Conservation (phyloP, 2,797 vertebrate species). For the Hypotaenidia okinawae region DNA sequence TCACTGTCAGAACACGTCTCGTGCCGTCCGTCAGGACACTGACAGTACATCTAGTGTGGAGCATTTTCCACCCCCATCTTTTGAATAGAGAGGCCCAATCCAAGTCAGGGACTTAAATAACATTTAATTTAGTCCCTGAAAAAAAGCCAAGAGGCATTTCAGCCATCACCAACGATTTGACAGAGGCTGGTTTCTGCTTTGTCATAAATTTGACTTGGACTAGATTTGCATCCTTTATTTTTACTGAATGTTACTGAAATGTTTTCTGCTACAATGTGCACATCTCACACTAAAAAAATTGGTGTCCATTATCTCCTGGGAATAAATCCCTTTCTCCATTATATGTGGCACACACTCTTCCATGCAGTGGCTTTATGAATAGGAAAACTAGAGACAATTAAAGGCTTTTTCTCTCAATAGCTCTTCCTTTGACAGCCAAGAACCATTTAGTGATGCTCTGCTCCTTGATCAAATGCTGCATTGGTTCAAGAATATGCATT, state of each 20-base stretch:
- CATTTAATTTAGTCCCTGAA: constrained; percentile 3
- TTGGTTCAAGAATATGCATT: background rate
- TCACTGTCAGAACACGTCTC: background rate
- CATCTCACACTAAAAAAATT: background rate
- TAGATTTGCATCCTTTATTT: background rate
- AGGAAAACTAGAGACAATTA: background rate
- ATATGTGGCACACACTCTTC: background rate
- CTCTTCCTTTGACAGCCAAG: background rate
- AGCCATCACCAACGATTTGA: background rate
- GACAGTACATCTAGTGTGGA: background rate
- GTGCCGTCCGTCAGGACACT: background rate
- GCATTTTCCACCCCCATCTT: background rate
- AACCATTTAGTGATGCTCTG: background rate
- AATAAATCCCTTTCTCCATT: background rate
- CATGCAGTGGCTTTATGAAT: background rate
- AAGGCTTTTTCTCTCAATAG: background rate
- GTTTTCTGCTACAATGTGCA: background rate
- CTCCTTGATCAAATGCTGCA: background rate
- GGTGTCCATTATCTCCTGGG: background rate
- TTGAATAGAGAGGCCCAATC: background rate
- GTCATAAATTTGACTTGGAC: background rate
- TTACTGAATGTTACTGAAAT: background rate
- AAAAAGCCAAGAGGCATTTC: background rate
- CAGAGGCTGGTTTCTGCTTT: background rate
- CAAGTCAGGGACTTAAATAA: background rate